These are phyloP conservation scores for Macrophya annulata DNA, from an alignment of 2,888 invertebrate genomes.

Conservation along the genomic window DNA sequence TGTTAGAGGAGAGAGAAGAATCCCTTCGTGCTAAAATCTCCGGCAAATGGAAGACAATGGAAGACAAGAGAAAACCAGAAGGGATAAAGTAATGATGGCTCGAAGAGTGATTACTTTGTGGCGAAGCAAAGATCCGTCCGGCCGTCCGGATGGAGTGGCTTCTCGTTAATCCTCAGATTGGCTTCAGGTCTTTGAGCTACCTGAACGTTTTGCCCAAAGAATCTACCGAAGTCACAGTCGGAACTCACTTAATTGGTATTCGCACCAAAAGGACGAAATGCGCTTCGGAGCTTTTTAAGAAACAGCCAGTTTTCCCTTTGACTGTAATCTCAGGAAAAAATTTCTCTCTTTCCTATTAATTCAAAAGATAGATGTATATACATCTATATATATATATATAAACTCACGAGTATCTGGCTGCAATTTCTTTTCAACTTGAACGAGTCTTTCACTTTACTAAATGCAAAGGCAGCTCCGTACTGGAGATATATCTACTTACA, in stretches of 20 bases:
- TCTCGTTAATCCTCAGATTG: conserved; percentile 72
- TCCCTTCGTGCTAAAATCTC: conserved; percentile 50
- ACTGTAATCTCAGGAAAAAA: conserved; percentile 10
- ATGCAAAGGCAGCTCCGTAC: not conserved
- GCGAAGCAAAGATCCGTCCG: conserved; percentile 51
- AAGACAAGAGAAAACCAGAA: conserved; percentile 50
- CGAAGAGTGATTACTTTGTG: conserved; percentile 55
- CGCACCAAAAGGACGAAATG: conserved; percentile 34
- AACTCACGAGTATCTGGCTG: not conserved
- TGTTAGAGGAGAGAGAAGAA: conserved; percentile 7
- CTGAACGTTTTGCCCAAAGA: conserved; percentile 64
- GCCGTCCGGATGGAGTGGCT: conserved; percentile 39
- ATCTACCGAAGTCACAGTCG: conserved; percentile 45
- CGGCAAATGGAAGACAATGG: conserved; percentile 57
- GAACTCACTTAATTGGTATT: conserved; percentile 49
- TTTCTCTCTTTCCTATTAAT: conserved; percentile 15
- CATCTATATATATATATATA: not conserved
- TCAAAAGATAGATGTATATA: not conserved
- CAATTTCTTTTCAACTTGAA: conserved; percentile 4
- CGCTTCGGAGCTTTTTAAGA: conserved; percentile 20
- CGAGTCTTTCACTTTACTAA: not conserved
- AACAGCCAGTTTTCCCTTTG: conserved; percentile 28
- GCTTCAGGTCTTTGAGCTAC: conserved; percentile 67
- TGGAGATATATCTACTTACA: not conserved
- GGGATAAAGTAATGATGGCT: conserved; percentile 56